These are phyloP conservation scores for Platerodrilus igneus DNA, from an alignment of 2,888 invertebrate genomes.

Conservation along the genomic window DNA sequence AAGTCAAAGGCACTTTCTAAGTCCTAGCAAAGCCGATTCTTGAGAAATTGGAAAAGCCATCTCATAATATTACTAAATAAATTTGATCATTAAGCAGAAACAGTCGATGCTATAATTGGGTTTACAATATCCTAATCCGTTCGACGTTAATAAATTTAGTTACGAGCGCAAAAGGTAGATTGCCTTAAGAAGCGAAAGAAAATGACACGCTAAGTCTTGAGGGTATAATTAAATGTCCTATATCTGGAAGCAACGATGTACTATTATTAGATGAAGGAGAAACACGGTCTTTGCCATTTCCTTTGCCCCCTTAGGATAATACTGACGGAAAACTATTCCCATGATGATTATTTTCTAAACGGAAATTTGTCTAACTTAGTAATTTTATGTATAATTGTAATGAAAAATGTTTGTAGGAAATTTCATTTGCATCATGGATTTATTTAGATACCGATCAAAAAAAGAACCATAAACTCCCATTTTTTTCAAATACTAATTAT, in stretches of 20 bases:
- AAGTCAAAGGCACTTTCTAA: conserved; percentile 4
- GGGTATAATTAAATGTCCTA: conserved; percentile 21
- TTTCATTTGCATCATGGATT: too few relatives aligned
- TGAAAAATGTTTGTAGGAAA: too few relatives aligned
- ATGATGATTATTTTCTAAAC: too few relatives aligned
- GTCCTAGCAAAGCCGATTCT: conserved; percentile 11
- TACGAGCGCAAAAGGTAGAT: conserved; percentile 19
- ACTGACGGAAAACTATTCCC: too few relatives aligned
- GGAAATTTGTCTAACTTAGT: too few relatives aligned
- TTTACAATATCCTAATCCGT: conserved; percentile 20
- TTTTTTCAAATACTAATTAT: too few relatives aligned
- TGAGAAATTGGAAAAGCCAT: conserved; percentile 10
- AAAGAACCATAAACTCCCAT: too few relatives aligned
- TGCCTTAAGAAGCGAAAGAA: conserved; percentile 19
- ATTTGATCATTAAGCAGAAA: conserved; percentile 11
- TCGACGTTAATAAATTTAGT: conserved; percentile 18
- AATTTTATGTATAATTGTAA: too few relatives aligned
- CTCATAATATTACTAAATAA: conserved; percentile 10
- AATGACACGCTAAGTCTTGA: conserved; percentile 17
- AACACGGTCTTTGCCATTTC: conserved; percentile 13
- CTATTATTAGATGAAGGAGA: conserved; percentile 11
- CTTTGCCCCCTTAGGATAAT: too few relatives aligned
- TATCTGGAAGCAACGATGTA: conserved; percentile 17
- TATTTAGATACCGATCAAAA: too few relatives aligned
- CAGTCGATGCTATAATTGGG: conserved; percentile 15